Conservation (phyloP, 2,113 vertebrate genomes). For the Daubentonia madagascariensis region DNA sequence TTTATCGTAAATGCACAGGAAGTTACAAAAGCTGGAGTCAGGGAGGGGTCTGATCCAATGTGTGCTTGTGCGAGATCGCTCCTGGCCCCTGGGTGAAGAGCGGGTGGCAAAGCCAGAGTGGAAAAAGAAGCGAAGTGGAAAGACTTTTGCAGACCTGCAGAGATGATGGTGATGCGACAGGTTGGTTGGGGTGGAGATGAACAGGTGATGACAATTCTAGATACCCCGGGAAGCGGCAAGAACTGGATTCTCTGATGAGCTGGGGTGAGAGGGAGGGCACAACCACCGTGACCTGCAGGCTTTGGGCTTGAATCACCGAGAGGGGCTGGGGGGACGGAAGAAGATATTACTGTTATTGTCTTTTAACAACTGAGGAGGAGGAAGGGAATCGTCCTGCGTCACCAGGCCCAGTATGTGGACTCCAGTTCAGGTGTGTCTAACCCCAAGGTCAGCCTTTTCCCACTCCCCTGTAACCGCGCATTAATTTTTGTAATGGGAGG, state of each 20-base stretch:
- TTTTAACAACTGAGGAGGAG: neutral
- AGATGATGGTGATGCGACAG: neutral
- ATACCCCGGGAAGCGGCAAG: neutral
- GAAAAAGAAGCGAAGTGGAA: neutral
- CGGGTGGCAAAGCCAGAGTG: neutral
- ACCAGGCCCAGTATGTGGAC: neutral
- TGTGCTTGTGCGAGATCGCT: neutral
- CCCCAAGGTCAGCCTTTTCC: neutral
- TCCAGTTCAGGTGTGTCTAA: neutral
- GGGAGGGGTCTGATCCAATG: neutral
- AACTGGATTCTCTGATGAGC: neutral
- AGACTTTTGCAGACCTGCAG: neutral
- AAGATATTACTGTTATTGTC: neutral
- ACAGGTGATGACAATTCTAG: neutral
- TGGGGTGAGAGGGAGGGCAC: neutral
- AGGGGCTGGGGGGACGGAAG: rapidly evolving
- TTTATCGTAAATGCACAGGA: neutral
- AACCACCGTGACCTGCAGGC: neutral
- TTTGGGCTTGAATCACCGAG: neutral
- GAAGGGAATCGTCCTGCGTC: neutral
- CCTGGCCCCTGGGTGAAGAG: neutral
- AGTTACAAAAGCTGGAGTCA: neutral
- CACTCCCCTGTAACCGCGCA: neutral
- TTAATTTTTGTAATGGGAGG: neutral
- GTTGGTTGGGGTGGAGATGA: neutral